These are phyloP conservation scores for Ailurus styani DNA, from an alignment of 2,113 vertebrate genomes.

Conservation along the genomic window DNA sequence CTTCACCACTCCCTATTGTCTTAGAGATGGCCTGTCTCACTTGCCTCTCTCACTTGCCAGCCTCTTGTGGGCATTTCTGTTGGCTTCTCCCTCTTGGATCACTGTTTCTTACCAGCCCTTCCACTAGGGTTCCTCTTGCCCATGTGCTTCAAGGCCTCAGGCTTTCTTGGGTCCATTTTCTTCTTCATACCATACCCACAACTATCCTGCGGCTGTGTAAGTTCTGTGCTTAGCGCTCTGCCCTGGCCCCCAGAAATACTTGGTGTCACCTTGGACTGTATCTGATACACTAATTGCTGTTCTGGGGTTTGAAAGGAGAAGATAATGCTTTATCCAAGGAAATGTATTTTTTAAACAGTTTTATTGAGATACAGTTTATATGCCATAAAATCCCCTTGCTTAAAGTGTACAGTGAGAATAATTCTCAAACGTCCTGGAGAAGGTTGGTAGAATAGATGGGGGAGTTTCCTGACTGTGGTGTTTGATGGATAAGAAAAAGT, in stretches of 20 bases:
- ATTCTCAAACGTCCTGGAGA: not conserved
- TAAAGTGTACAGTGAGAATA: conserved; percentile 21
- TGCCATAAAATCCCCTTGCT: not conserved
- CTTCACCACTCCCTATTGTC: not conserved
- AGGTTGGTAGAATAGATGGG: not conserved
- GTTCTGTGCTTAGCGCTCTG: not conserved
- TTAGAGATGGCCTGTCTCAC: not conserved
- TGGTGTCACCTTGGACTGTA: not conserved
- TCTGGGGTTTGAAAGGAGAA: not conserved
- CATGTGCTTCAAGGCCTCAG: not conserved
- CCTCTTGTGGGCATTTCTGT: not conserved
- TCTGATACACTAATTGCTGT: not conserved
- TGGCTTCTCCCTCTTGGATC: not conserved
- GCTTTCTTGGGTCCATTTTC: conserved; percentile 5
- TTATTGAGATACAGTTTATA: conserved; percentile 35
- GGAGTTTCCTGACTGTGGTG: conserved; percentile 28
- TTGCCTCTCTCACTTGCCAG: not conserved
- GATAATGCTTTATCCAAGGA: conserved; percentile 8
- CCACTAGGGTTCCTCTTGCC: not conserved
- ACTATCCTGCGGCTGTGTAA: not conserved
- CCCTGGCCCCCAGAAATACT: not conserved
- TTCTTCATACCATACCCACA: not conserved
- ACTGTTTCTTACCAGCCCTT: not conserved
- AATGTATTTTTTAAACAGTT: conserved; percentile 18
- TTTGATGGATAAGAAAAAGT: conserved; percentile 43